These are phyloP conservation scores for Corythornis madagascariensis DNA, from an alignment of 2,113 vertebrate genomes.

Conservation along the genomic window DNA sequence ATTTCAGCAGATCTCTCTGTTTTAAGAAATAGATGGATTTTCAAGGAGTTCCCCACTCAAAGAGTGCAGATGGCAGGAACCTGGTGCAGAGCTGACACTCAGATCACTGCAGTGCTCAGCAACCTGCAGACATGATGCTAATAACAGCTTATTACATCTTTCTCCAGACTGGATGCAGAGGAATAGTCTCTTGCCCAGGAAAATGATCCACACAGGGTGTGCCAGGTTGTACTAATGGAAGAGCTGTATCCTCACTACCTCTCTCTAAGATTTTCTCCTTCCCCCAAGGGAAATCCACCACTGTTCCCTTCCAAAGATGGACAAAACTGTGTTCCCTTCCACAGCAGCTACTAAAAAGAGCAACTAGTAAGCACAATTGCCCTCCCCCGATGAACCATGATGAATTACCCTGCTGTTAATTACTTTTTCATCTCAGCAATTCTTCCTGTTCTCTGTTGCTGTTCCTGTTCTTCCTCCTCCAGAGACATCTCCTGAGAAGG, in stretches of 20 bases:
- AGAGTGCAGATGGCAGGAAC: not conserved
- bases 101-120: not conserved
- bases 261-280: not conserved
- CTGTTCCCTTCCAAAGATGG: not conserved
- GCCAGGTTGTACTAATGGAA: not conserved
- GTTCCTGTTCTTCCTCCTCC: not conserved
- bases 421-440: not conserved
- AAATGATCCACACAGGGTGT: not conserved
- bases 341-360: not conserved
- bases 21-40: constrained; percentile 6
- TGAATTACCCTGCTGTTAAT: not conserved
- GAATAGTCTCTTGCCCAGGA: not conserved
- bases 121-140: not conserved
- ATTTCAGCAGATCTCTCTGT: not conserved
- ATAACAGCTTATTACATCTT: not conserved
- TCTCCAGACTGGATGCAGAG: not conserved
- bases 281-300: not conserved
- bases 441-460: not conserved
- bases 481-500: not conserved
- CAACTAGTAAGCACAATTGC: not conserved
- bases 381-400: not conserved
- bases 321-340: not conserved
- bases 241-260: not conserved
- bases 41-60: not conserved
- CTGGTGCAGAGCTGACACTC: not conserved